Evolutionary conservation across 1,140 invertebrate species (phyloP), one percentile per base, ranked within the genome.

Genomic region (Apis cerana): DNA sequence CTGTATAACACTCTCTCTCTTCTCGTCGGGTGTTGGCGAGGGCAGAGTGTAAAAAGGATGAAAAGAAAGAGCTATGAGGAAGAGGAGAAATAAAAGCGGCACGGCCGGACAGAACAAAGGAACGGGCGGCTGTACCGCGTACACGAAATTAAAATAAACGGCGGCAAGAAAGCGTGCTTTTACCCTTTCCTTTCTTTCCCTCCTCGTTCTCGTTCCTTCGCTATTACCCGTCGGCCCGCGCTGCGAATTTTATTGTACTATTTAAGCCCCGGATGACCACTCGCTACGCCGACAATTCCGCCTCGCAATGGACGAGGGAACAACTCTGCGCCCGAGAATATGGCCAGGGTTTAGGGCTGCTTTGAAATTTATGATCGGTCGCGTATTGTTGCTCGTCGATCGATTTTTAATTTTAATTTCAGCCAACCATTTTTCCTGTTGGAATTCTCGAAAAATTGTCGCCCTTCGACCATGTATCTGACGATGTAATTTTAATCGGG

Each of bases 111-210:
- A 90, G 91, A 91, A 92, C 90, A 91, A 93, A 92, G 91, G 89
- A 84, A 82, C 59, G 81, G 78, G 88, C 85, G 89, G 77, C 87
- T 88, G 84, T 85, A 70, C 33, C 85, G 89, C 82, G 81, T 87
- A 90, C 89, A 85, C 88, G 90, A 93, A 93, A 93, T 93, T 93
- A 93, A 93, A 93, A 93, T 93, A 93, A 93, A 93, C 90, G 91
- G 90, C 89, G 87, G 90, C 90, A 91, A 92, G 92, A 92, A 92
- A 91, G 89, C 86, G 87, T 87, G 64, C 82, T 82, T 80, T 54
- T 64, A 33, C 52, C 68, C 50, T 62, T 80, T 70, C 54, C n/a
- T 48, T 21, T 61, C 19, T 19, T 54, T 65, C 54, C 67, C 61
- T 33, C n/a, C 21, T 58, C 61, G 10, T 64, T 69, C 70, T 1